Evolutionary conservation across 2,113 vertebrate species (phyloP), one percentile per base, ranked within the genome.

Genomic region (Ciconia stormi): DNA sequence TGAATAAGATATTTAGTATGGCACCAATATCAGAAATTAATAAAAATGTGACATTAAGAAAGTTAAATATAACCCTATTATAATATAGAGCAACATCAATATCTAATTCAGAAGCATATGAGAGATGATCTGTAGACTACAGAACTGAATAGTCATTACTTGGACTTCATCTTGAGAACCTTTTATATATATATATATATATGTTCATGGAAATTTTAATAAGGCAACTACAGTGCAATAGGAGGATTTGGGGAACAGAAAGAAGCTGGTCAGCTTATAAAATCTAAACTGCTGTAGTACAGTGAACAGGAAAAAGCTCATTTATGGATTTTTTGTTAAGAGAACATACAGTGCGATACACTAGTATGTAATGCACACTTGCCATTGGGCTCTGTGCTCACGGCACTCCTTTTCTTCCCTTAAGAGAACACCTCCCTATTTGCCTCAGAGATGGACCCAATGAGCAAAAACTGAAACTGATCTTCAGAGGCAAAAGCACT

Each of bases 31-130:
- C 81, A 95, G 73, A 97, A 96, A 94, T 95, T 94, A 98, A 95
- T 97, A 96, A 95, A 97, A 97, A 90, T 89, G 66, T 97, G 95
- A 90, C 94, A 96, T 92, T 95, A 92, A 93, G 77, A 97, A 97
- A 97, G 98, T 93, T 18, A 97, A 95, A 92, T 85, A 91, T 59
- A 95, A 94, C 69, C 77, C 49, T 46, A 16, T 62, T 95, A 85
- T 73, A 78, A 93, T 94, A 95, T 23, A 94, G 22, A 80, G 76
- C 52, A 93, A 93, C 36, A 91, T 93, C 94, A 97, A 95, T 94
- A 97, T 94, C 87, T 72, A 93, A 96, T 86, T 96, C 59, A 81
- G 79, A 92, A 93, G 84, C 81, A 91, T 90, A 82, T 71, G 63
- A 87, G 92, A 93, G 55, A 49, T 95, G 72, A 95, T 85, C 78